Percentiles rank a stretch among this genome's conserved stretches.
Evolutionary conservation across 2,888 invertebrate species (phyloP).

Genomic region (Ormyrus thymus): DNA sequence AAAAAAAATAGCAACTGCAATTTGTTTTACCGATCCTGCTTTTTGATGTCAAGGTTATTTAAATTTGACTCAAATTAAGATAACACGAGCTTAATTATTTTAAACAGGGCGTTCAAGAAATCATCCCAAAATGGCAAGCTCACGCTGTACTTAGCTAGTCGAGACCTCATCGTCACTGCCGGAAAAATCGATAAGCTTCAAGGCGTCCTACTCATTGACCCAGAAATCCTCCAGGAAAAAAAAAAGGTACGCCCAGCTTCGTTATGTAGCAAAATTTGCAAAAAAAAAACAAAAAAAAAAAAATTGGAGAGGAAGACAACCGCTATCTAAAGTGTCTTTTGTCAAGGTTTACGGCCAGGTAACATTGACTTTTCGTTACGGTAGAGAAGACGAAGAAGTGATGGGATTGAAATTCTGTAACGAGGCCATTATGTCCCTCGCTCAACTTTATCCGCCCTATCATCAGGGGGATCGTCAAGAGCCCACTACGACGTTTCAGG

Average conservation of each 20-base stretch:
- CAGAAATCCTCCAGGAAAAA: slow-evolving; percentile 88
- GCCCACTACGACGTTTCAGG: slow-evolving; percentile 84
- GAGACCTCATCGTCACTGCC: slow-evolving; percentile 87
- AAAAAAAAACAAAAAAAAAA: background rate
- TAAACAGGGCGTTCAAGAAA: slow-evolving; percentile 88
- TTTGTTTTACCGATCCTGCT: no score
- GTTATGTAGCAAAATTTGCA: background rate
- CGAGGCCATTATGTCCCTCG: slow-evolving; percentile 94
- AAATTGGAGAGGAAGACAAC: no score
- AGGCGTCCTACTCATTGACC: slow-evolving; percentile 94
- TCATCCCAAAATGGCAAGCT: slow-evolving; percentile 90
- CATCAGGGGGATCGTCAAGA: slow-evolving; percentile 77
- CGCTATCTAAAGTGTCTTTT: slow-evolving; percentile 9
- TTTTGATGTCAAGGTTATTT: no score
- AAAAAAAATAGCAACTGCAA: no score
- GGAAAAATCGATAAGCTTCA: slow-evolving; percentile 87
- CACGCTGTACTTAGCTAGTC: slow-evolving; percentile 87
- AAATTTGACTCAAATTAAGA: no score
- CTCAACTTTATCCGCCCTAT: slow-evolving; percentile 87
- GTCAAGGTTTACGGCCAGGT: slow-evolving; percentile 85
- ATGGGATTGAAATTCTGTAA: slow-evolving; percentile 99
- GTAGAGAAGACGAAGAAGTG: slow-evolving; percentile 97
- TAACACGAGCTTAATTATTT: slow-evolving; percentile 1
- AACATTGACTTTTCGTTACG: slow-evolving; percentile 96
- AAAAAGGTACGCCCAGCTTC: slow-evolving; percentile 79